Percentiles rank a stretch among this genome's conserved stretches.
Evolutionary conservation across 1,140 invertebrate genomes (phyloP).

Genomic region (Zaprionus ornatus): DNA sequence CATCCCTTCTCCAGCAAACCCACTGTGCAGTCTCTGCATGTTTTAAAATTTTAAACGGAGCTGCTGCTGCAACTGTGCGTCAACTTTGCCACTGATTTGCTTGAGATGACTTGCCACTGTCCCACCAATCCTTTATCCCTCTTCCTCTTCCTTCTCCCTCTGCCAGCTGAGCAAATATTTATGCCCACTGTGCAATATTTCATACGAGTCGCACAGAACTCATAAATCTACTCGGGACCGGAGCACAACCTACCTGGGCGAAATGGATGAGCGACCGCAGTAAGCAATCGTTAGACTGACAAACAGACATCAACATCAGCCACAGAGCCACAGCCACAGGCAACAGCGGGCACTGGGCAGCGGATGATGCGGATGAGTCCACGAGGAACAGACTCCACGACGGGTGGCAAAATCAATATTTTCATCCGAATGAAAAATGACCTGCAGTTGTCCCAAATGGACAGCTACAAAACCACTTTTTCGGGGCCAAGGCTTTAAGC

Average conservation of each 20-base stretch:
- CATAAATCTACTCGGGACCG: constrained; percentile 63
- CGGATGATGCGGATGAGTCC: not conserved
- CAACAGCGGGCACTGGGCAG: not conserved
- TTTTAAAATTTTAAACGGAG: constrained; percentile 65
- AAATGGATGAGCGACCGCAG: constrained; percentile 66
- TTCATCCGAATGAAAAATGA: constrained; percentile 78
- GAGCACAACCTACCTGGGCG: constrained; percentile 34
- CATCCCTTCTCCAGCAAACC: not conserved
- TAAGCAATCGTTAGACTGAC: constrained; percentile 75
- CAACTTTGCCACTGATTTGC: constrained; percentile 60
- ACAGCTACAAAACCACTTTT: constrained; percentile 58
- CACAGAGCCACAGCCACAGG: constrained; percentile 30
- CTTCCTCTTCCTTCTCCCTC: not conserved
- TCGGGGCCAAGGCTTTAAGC: constrained; percentile 35
- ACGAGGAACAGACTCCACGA: not conserved
- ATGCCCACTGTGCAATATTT: constrained; percentile 69
- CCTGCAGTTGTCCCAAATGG: constrained; percentile 56
- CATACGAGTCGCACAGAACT: constrained; percentile 63
- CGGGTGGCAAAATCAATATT: constrained; percentile 72
- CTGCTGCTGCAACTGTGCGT: constrained; percentile 27
- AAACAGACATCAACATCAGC: constrained; percentile 76
- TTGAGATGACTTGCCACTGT: constrained; percentile 29
- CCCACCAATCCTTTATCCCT: too few relatives aligned
- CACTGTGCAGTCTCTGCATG: not conserved
- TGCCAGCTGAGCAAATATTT: constrained; percentile 67